A percentile compares a stretch with the other conserved stretches of the same genome.
phyloP scores from a whole-genome alignment of 2,888 invertebrate genomes.

The Tetanocera ferruginea region DNA sequence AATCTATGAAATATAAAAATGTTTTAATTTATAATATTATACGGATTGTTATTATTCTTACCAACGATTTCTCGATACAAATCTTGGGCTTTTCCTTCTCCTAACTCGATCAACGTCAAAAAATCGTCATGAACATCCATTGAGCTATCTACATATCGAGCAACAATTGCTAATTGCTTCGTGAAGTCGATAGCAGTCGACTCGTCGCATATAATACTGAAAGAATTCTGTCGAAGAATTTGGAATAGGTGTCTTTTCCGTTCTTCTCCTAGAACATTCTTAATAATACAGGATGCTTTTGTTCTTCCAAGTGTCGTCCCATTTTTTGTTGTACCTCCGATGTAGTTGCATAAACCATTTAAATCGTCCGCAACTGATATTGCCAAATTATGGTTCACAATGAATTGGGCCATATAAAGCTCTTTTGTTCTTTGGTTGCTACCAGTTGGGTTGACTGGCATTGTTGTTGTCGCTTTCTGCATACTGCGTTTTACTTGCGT shows the following conservation, averaged over 20 bases:
- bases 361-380: too few relatives aligned
- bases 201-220: not conserved
- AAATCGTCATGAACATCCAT: not conserved
- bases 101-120: not conserved
- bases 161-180: not conserved
- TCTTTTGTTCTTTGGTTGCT: too few relatives aligned
- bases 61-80: not conserved
- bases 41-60: not conserved
- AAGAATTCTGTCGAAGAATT: not conserved
- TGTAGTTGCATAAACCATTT: not conserved
- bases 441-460: not conserved
- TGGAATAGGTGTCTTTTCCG: not conserved
- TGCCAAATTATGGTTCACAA: too few relatives aligned
- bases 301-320: not conserved
- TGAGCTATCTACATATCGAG: not conserved
- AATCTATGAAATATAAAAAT: not conserved
- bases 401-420: not conserved
- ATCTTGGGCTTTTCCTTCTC: not conserved
- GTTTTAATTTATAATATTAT: not conserved
- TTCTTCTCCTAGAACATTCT: not conserved
- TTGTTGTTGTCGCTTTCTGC: too few relatives aligned
- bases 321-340: too few relatives aligned
- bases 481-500: not conserved
- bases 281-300: not conserved
- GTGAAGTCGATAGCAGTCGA: not conserved